Base-by-base conservation (phyloP, 2,888 invertebrate genomes). In the Neocrepidodera transversa region DNA sequence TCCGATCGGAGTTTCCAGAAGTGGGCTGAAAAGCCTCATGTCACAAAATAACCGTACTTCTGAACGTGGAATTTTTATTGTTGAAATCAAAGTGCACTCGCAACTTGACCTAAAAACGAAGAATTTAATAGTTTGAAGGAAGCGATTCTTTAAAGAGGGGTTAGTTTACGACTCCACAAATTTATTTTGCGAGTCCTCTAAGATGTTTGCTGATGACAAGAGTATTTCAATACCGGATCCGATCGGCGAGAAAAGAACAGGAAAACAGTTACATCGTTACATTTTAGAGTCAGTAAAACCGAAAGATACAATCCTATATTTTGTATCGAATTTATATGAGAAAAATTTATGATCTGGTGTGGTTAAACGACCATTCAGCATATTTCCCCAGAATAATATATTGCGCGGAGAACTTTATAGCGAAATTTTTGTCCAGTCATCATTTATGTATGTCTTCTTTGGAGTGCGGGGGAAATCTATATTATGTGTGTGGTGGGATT, bases 321-420 rank as follows among this genome's bases (percentile, higher is more conserved):
- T 62, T 60, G 65, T 65, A 65, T 65, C 60, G 61, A 58, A 61
- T 63, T 61, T 64, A 60, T 62, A 63, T 55, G 53, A 43, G 56
- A 53, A 64, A n/a, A 68, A 67, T 69, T 69, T 69, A 69, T 67
- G 66, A 66, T 69, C 58, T 55, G 48, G 62, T 62, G 65, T 57
- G 67, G 64, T 71, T 68, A 64, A 69, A 65, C 66, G 70, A 66
- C 71, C 70, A 69, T 71, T 73, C 73, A 73, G 72, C 73, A 72
- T 72, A 70, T 72, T 73, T 65, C 67, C 53, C 57, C 63, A 58
- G 71, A 70, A 69, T 70, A 69, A 58, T 58, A 58, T 45, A 47
- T n/a, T n/a, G 57, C 52, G 17, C 40, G 54, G 54, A 47, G 48
- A 54, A 63, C 55, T 63, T 64, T 66, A 64, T 64, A 53, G 61